Evolutionary conservation across 2,113 vertebrate genomes (phyloP), one percentile per base, ranked within the genome.

Genomic region (Chamaetylas fuelleborni): DNA sequence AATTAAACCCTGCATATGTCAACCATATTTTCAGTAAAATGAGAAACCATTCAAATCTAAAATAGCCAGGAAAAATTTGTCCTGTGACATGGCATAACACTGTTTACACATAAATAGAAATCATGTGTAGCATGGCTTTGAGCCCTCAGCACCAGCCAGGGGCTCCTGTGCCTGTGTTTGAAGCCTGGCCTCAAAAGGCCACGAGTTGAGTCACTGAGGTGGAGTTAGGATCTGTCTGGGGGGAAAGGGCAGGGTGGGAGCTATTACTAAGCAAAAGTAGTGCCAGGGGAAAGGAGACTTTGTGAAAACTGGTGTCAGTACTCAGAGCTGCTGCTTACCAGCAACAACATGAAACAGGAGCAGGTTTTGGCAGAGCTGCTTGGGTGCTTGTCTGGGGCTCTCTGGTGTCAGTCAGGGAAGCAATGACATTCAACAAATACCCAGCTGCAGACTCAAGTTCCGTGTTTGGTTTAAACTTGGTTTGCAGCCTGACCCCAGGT

Each of bases 121-220:
- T 38, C 26, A 19, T 2, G 14, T 16, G 42, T 5, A 16, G 54
- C 29, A 34, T 24, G 56, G 29, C 64, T 26, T 22, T 0, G 10
- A 56, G 54, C 40, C 87, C 34, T 22, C 56, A 42, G 71, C 1
- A 8, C 14, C 79, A 69, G 62, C 71, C 56, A 19, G 62, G 62
- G 62, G 62, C 71, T 88, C 3, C 67, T 60, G 86, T 50, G 51
- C 60, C 23, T 45, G 19, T 20, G 48, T 42, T 12, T 48, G 74
- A 20, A 79, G 62, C 29, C 28, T 47, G 60, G 29, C 26, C 60
- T 47, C 1, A 0, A 43, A 65, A 36, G 47, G 45, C 43, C 65
- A 28, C 0, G 5, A 45, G 23, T 10, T 24, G 74, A 76, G 58
- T 42, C 80, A 73, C 5, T 0, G 1, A 58, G 56, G 26, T 10